Percentiles rank a stretch among this genome's conserved stretches.
These are phyloP conservation scores for Talpa occidentalis DNA, from an alignment of 2,113 vertebrate genomes.

Conservation along the genomic window DNA sequence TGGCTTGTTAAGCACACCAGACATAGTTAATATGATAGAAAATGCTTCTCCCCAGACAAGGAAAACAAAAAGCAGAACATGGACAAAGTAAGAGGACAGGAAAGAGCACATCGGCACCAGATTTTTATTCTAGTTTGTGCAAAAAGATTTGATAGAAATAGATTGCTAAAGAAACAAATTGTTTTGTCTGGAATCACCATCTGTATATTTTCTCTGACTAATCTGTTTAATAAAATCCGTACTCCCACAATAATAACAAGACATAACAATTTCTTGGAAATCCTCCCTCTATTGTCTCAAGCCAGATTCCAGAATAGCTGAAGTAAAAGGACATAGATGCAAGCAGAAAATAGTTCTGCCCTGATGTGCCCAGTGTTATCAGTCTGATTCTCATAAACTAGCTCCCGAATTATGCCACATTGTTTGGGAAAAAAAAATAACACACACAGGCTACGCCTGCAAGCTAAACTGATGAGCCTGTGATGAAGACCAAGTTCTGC, in stretches of 20 bases:
- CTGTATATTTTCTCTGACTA: conserved; percentile 71
- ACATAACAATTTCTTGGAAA: conserved; percentile 76
- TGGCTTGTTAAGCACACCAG: background rate
- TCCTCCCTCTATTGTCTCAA: conserved; percentile 61
- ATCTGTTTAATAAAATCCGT: conserved; percentile 72
- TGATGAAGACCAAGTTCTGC: conserved; percentile 33
- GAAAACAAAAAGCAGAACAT: background rate
- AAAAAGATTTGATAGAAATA: background rate
- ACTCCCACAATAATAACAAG: conserved; percentile 64
- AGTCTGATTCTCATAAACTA: conserved; percentile 65
- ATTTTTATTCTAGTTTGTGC: background rate
- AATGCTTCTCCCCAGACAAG: background rate
- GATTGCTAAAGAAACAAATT: conserved; percentile 58
- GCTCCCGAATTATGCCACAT: conserved; percentile 50
- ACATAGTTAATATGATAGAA: background rate
- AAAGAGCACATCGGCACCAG: conserved; percentile 14
- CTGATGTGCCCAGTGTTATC: conserved; percentile 40
- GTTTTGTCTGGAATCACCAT: conserved; percentile 40
- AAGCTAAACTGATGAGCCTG: conserved; percentile 48
- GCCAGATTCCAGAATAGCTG: conserved; percentile 60
- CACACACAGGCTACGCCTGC: background rate
- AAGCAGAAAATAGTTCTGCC: conserved; percentile 56
- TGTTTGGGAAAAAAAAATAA: conserved; percentile 26
- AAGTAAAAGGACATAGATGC: conserved; percentile 59
- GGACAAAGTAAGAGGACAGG: background rate